A percentile compares a stretch with the other conserved stretches of the same genome.
These are phyloP conservation scores for Horisme vitalbata DNA, from an alignment of 2,888 invertebrate species.

Conservation along the genomic window DNA sequence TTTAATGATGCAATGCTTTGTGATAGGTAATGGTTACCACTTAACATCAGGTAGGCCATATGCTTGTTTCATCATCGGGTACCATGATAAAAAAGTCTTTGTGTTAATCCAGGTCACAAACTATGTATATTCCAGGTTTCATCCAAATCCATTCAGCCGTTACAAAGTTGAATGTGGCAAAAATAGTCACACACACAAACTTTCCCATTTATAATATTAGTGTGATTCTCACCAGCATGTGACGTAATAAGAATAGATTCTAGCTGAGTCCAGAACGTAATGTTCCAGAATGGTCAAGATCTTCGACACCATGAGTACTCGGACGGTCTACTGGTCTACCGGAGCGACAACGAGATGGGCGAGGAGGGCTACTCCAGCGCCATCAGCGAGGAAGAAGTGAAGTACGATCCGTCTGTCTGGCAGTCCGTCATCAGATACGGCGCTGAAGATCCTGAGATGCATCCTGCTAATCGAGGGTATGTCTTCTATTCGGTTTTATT, in stretches of 20 bases:
- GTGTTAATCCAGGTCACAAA: too few species aligned
- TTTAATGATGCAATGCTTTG: too few species aligned
- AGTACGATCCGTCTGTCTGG: conserved; percentile 87
- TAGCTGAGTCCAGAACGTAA: conserved; percentile 11
- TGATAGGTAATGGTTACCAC: too few species aligned
- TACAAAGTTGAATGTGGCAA: too few species aligned
- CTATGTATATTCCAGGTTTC: too few species aligned
- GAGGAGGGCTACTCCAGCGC: conserved; percentile 89
- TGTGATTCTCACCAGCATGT: neutral
- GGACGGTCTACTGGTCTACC: conserved; percentile 82
- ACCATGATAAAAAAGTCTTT: too few species aligned
- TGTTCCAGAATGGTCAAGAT: conserved; percentile 50
- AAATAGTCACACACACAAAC: too few species aligned
- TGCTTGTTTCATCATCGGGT: too few species aligned
- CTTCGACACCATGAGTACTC: conserved; percentile 76
- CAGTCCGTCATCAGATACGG: conserved; percentile 86
- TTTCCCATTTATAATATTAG: too few species aligned
- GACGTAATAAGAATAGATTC: conserved; percentile 1
- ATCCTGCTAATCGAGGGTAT: conserved; percentile 83
- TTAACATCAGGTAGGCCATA: too few species aligned
- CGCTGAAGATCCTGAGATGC: conserved; percentile 73
- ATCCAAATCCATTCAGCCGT: too few species aligned
- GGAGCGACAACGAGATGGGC: conserved; percentile 64
- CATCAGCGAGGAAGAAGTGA: conserved; percentile 89
- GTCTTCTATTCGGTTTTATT: too few species aligned